These are phyloP conservation scores for Pheosia gnoma DNA, from an alignment of 2,888 invertebrate species.

Conservation along the genomic window DNA sequence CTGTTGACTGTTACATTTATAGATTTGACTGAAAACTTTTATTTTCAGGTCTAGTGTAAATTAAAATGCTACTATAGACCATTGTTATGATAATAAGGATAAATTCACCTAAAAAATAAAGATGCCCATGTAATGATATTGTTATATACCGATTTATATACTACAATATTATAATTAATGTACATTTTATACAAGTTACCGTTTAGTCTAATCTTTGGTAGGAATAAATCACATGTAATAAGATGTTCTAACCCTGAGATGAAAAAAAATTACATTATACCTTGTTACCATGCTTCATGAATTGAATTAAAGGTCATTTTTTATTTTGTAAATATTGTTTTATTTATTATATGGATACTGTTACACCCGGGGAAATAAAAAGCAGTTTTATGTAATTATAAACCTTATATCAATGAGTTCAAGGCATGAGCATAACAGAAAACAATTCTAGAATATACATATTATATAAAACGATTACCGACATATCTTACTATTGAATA, in stretches of 20 bases:
- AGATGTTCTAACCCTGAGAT: slow-evolving; percentile 77
- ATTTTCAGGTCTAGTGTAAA: slow-evolving; percentile 73
- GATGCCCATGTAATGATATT: slow-evolving; percentile 62
- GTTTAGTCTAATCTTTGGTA: slow-evolving; percentile 79
- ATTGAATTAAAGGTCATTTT: slow-evolving; percentile 83
- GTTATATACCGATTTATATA: slow-evolving; percentile 78
- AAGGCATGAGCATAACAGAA: too few species aligned
- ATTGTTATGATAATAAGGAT: slow-evolving; percentile 70
- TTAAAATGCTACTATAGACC: slow-evolving; percentile 62
- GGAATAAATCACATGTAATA: slow-evolving; percentile 74
- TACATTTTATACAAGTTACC: slow-evolving; percentile 84
- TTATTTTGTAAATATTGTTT: slow-evolving; percentile 78
- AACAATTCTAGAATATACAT: too few species aligned
- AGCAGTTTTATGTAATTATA: neutral
- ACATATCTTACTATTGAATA: too few species aligned
- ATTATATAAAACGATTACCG: too few species aligned
- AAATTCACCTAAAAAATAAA: slow-evolving; percentile 63
- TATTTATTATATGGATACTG: slow-evolving; percentile 5
- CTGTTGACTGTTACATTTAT: slow-evolving; percentile 50
- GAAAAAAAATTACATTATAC: slow-evolving; percentile 79
- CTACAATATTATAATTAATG: slow-evolving; percentile 63
- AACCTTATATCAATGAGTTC: too few species aligned
- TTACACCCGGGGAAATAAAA: neutral
- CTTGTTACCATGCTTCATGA: slow-evolving; percentile 83
- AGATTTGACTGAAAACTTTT: slow-evolving; percentile 58